Conservation (phyloP, 2,888 invertebrate species). For the Tuta absoluta region DNA sequence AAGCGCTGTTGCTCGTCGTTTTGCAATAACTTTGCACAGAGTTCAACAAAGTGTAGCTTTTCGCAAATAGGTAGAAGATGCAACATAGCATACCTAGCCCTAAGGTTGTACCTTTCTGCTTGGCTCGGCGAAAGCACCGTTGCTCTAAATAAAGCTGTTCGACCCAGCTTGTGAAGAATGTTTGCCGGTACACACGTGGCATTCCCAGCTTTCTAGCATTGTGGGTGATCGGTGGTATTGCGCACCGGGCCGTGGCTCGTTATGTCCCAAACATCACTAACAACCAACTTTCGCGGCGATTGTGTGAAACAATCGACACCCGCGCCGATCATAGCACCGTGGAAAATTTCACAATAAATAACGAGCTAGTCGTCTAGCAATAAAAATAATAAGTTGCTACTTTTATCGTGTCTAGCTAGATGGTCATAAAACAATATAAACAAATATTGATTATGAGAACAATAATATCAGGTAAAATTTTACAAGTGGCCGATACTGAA, state of each 20-base stretch:
- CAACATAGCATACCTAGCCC: background rate
- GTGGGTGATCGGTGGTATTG: background rate
- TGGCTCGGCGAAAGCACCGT: background rate
- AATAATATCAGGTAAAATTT: no score
- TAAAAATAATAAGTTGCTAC: background rate
- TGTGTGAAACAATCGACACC: conserved; percentile 14
- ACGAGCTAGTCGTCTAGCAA: background rate
- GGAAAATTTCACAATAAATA: background rate
- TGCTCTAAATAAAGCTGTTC: background rate
- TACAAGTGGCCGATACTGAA: no score
- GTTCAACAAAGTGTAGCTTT: no score
- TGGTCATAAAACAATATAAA: background rate
- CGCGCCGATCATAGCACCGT: background rate
- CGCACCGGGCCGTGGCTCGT: conserved; percentile 10
- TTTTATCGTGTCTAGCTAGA: background rate
- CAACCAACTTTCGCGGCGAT: background rate
- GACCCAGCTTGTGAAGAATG: background rate
- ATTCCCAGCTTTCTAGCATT: conserved; percentile 14
- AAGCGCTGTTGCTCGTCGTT: no score
- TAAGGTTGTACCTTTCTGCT: background rate
- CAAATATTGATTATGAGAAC: background rate
- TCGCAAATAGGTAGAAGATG: no score
- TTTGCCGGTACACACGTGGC: background rate
- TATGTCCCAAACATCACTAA: conserved; percentile 14
- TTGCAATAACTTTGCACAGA: no score